phyloP scores from a whole-genome alignment of 2,888 invertebrate species.

The Halictus quadricinctus region DNA sequence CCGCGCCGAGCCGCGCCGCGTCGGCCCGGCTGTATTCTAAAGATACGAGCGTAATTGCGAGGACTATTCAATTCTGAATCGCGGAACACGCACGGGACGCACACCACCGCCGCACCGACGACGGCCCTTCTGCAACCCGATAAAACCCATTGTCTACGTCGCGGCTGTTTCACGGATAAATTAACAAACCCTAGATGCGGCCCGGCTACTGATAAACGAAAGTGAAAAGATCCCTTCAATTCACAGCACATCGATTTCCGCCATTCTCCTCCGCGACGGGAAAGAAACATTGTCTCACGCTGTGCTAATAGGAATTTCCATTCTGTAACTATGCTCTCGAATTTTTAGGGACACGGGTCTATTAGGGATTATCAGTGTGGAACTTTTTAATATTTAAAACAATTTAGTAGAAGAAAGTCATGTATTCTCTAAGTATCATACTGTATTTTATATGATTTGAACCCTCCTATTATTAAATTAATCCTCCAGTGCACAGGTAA shows the following conservation, averaged over 20 bases:
- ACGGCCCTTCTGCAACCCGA: constrained; percentile 37
- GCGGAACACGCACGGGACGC: constrained; percentile 42
- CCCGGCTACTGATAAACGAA: neutral
- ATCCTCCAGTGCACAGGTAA: no score
- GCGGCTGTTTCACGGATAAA: constrained; percentile 63
- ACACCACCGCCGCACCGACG: constrained; percentile 34
- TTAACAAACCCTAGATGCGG: constrained; percentile 44
- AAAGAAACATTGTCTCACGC: neutral
- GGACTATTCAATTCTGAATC: constrained; percentile 65
- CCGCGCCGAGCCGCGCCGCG: neutral
- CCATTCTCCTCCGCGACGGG: neutral
- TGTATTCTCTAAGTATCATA: no score
- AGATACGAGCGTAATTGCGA: constrained; percentile 67
- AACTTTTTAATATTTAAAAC: no score
- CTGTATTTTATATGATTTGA: no score
- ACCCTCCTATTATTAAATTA: no score
- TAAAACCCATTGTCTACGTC: constrained; percentile 54
- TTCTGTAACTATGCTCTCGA: neutral
- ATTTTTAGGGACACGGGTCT: neutral
- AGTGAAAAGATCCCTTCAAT: constrained; percentile 5
- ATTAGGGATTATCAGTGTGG: no score
- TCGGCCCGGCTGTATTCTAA: constrained; percentile 56
- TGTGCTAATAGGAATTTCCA: neutral
- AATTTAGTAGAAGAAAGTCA: no score
- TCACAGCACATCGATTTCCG: neutral